These are phyloP conservation scores for Zaprionus lachaisei DNA, from an alignment of 1,140 invertebrate species.

Conservation along the genomic window DNA sequence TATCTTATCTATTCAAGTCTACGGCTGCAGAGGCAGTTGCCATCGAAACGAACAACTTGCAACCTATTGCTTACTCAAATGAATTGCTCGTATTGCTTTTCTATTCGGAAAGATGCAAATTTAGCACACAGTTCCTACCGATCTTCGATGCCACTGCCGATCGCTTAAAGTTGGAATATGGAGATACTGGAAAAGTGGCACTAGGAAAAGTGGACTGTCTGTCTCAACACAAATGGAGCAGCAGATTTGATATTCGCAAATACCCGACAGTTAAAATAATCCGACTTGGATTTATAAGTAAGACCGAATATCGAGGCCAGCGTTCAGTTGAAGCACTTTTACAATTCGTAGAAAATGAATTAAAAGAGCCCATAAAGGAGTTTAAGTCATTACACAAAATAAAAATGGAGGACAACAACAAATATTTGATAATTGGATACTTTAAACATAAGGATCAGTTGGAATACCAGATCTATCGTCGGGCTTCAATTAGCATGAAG, in stretches of 20 bases:
- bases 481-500: conserved; percentile 92
- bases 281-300: conserved; percentile 94
- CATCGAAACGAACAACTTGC: not conserved
- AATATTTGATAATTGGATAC: conserved; percentile 96
- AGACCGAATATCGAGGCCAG: conserved; percentile 95
- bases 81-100: conserved; percentile 57
- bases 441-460: conserved; percentile 92
- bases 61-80: conserved; percentile 7
- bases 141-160: conserved; percentile 93
- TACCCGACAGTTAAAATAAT: conserved; percentile 99
- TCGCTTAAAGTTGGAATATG: conserved; percentile 89
- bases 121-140: conserved; percentile 41
- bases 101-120: conserved; percentile 44
- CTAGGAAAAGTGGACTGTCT: conserved; percentile 99
- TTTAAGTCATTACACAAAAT: conserved; percentile 90
- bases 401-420: conserved; percentile 91
- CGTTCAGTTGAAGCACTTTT: conserved; percentile 90
- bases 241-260: conserved; percentile 96
- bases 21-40: not conserved
- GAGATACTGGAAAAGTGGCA: conserved; percentile 91
- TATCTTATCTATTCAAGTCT: not conserved
- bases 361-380: conserved; percentile 95
- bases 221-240: conserved; percentile 90
- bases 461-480: conserved; percentile 91
- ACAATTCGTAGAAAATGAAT: conserved; percentile 93